Percentiles rank a stretch among this genome's conserved stretches.
Evolutionary conservation across 2,888 invertebrate genomes (phyloP).

Genomic region (Pelosia muscerda): DNA sequence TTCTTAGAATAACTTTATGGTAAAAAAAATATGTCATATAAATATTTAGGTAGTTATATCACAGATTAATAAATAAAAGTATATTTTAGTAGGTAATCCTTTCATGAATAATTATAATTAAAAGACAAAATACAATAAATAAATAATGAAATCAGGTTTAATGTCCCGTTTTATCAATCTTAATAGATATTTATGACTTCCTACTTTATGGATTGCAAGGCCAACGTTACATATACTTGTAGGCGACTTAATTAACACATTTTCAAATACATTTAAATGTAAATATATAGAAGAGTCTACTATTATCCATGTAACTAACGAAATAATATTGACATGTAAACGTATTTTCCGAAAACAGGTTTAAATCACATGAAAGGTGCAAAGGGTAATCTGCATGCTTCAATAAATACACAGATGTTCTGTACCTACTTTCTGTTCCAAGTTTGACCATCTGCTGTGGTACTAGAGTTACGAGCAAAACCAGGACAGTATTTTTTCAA

Average conservation of each 20-base stretch:
- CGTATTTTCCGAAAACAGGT: background rate
- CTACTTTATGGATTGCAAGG: constrained; percentile 13
- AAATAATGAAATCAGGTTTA: background rate
- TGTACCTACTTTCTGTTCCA: background rate
- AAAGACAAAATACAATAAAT: constrained; percentile 1
- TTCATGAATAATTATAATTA: background rate
- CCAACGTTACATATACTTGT: constrained; percentile 1
- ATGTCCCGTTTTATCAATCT: constrained; percentile 3
- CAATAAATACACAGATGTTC: background rate
- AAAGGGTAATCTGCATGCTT: background rate
- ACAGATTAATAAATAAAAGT: background rate
- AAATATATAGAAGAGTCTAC: constrained; percentile 7
- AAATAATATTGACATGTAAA: background rate
- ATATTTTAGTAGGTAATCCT: background rate
- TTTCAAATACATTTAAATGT: constrained; percentile 13
- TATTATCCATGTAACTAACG: background rate
- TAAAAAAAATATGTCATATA: too few species aligned
- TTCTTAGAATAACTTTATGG: too few species aligned
- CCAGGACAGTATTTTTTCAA: too few species aligned
- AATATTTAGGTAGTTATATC: too few species aligned
- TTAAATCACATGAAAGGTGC: background rate
- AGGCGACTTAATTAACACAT: constrained; percentile 7
- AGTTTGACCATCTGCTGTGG: background rate
- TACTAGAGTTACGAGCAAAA: background rate
- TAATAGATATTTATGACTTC: constrained; percentile 8